Evolutionary conservation across 2,113 vertebrate species (phyloP), one percentile per base, ranked within the genome.

Genomic region (Megaleporinus macrocephalus): DNA sequence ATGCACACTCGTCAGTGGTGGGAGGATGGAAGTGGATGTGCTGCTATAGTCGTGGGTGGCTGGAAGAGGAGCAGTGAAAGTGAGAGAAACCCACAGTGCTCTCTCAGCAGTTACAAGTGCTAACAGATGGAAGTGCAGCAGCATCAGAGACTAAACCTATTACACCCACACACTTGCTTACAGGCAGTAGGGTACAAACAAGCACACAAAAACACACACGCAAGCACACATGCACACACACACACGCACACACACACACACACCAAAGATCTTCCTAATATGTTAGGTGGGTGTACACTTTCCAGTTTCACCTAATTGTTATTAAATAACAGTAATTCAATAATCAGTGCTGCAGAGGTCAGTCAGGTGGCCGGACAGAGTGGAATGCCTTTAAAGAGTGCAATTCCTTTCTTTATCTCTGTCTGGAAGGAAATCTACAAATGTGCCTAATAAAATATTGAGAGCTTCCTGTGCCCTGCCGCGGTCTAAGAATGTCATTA

Each of bases 41-140:
- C 44, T n/a, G 62, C 18, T 78, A 29, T 1, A 65, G 75, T 47
- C 6, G 65, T 77, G 73, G 47, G 81, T 61, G 73, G 73, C 51
- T 24, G 51, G 73, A 69, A 68, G 26, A 18, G 16, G 53, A 47
- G 49, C 29, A 51, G 69, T 30, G 70, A 53, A 65, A 33, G 33
- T 66, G 44, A 72, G 22, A 73, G 16, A 44, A 80, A 63, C n/a
- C 14, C 20, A 16, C 5, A 30, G n/a, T 7, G 44, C 59, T 49
- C 73, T 77, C 75, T 51, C 61, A 57, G 36, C 66, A 15, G 49
- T 26, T n/a, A 24, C 36, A 30, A 47, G 78, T n/a, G 26, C 24
- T 36, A 78, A 75, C 53, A 84, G 29, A 24, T 27, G 29, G 57
- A 68, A 44, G 80, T 41, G 66, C 36, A 9, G 5, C 29, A 22